Conservation (phyloP, 1,140 invertebrate genomes). For the Papilio polyxenes region DNA sequence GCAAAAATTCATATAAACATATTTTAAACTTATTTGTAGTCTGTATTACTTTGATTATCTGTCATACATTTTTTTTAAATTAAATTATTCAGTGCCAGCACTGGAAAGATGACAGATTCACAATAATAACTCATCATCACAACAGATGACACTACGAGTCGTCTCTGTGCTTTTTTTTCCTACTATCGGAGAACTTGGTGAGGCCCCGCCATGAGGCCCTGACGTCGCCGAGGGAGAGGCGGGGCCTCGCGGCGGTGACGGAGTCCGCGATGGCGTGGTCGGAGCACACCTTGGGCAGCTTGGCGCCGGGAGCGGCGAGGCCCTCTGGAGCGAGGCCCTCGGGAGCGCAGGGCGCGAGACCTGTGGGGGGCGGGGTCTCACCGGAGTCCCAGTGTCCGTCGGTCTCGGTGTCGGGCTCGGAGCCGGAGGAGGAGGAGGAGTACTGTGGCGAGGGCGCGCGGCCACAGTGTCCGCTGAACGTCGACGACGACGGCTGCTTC, state of each 20-base stretch:
- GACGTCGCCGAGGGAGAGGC: conserved; percentile 55
- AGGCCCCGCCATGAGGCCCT: conserved; percentile 66
- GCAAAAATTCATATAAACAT: too few relatives aligned
- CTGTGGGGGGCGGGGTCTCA: conserved; percentile 74
- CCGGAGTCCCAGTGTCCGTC: conserved; percentile 88
- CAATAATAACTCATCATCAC: conserved; percentile 11
- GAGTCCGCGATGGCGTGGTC: conserved; percentile 39
- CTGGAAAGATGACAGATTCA: not conserved
- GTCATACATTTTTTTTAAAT: not conserved
- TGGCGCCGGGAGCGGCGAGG: conserved; percentile 35
- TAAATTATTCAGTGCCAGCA: not conserved
- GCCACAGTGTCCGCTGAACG: conserved; percentile 74
- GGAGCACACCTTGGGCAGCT: conserved; percentile 40
- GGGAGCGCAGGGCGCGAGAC: not conserved
- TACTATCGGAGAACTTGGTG: conserved; percentile 59
- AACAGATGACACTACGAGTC: conserved; percentile 42
- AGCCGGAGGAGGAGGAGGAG: conserved; percentile 70
- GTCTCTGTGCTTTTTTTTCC: conserved; percentile 61
- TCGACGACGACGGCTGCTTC: conserved; percentile 69
- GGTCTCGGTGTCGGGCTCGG: conserved; percentile 82
- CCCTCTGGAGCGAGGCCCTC: not conserved
- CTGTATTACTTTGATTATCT: too few relatives aligned
- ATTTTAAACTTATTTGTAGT: too few relatives aligned
- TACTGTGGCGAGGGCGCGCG: conserved; percentile 63
- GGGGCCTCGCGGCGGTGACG: conserved; percentile 41